phyloP scores from a whole-genome alignment of 2,113 vertebrate genomes.

The Neogobius melanostomus region DNA sequence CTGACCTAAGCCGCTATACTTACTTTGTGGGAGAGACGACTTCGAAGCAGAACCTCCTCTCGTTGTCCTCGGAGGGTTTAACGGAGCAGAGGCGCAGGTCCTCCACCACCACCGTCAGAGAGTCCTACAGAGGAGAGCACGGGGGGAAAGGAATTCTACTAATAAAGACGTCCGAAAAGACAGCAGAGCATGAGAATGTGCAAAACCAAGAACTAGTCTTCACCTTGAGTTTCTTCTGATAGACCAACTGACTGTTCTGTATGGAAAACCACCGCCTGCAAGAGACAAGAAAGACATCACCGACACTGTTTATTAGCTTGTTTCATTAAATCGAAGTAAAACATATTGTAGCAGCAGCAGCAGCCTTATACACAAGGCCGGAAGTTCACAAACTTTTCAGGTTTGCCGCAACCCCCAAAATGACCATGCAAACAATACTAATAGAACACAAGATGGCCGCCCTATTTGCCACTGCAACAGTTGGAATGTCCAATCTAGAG shows the following conservation, averaged over 20 bases:
- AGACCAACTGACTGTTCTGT: slow-evolving; percentile 97
- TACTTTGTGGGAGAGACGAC: slow-evolving; percentile 99
- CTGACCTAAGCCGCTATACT: slow-evolving; percentile 32
- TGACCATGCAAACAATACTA: too few species aligned
- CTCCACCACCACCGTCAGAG: slow-evolving; percentile 94
- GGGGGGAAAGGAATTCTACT: not conserved
- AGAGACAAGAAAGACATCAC: slow-evolving; percentile 3
- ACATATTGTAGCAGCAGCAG: too few species aligned
- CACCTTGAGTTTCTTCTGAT: slow-evolving; percentile 99
- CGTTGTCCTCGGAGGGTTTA: slow-evolving; percentile 94
- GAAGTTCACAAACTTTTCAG: too few species aligned
- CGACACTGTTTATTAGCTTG: too few species aligned
- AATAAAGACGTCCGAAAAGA: not conserved
- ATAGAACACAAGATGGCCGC: too few species aligned
- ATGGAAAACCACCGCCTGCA: slow-evolving; percentile 98
- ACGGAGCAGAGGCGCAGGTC: slow-evolving; percentile 94
- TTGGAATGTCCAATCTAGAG: too few species aligned
- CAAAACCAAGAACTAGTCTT: not conserved
- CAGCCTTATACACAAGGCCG: too few species aligned
- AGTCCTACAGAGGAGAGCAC: slow-evolving; percentile 78
- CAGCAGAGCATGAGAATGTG: not conserved
- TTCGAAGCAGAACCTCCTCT: slow-evolving; percentile 96
- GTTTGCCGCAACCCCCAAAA: too few species aligned
- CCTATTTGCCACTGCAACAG: too few species aligned
- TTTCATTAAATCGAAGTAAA: too few species aligned